Conservation (phyloP, 2,113 vertebrate genomes). For the Cynocephalus volans region DNA sequence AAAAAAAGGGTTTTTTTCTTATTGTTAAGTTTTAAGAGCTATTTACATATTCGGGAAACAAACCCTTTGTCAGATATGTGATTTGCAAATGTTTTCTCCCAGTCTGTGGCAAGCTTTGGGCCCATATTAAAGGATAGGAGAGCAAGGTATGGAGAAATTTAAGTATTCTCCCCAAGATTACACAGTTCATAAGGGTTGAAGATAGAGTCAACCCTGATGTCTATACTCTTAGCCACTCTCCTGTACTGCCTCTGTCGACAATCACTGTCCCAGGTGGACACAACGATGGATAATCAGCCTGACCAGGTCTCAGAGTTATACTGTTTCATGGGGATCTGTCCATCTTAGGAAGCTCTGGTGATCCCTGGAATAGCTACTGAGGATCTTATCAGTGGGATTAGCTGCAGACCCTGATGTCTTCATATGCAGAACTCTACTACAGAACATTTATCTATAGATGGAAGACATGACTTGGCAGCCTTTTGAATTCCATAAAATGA, state of each 20-base stretch:
- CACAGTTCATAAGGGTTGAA: neutral
- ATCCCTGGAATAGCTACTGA: neutral
- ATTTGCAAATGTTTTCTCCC: no score
- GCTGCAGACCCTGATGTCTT: conserved; percentile 6
- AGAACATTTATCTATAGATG: no score
- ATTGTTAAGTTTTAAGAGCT: no score
- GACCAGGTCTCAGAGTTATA: neutral
- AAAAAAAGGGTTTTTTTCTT: no score
- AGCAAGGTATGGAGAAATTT: neutral
- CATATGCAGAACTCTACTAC: neutral
- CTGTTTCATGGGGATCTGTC: no score
- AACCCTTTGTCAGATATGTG: no score
- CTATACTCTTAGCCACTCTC: neutral
- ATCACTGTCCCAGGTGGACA: neutral
- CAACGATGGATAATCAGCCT: neutral
- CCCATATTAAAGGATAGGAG: neutral
- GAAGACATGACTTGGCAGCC: conserved; percentile 68
- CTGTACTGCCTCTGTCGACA: neutral
- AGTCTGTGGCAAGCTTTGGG: neutral
- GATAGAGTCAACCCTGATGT: neutral
- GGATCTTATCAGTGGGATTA: conserved; percentile 53
- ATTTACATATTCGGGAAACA: no score
- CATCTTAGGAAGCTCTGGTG: neutral
- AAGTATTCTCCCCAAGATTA: neutral
- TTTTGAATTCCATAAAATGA: conserved; percentile 81